Base-by-base conservation (phyloP, 2,797 vertebrate species). In the Poeciliopsis paucimaculata region DNA sequence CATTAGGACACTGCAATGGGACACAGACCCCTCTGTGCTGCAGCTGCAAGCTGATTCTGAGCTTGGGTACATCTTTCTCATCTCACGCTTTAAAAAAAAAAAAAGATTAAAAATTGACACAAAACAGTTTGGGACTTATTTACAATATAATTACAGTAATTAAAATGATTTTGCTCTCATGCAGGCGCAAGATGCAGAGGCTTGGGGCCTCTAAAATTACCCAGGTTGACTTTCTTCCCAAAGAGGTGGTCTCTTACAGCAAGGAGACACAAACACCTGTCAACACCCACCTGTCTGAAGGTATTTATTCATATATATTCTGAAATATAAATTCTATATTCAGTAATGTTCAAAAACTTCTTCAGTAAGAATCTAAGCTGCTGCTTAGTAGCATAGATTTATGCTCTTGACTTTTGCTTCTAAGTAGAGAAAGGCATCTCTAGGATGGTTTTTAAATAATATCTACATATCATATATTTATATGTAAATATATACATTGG, bases 21-120 rank as follows among this genome's bases (percentile, higher is more conserved):
- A 99, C 96, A 98, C 98, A 95, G 98, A 99, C 96, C 98, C 98
- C 90, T 98, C 97, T 95, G 98, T 99, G 94, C 96, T 99, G 87
- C 98, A 99, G 96, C 97, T 99, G 94, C 98, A 99, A 94, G 97
- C 97, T 89, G 98, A 99, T 95, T 97, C 98, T 91, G 98, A 99
- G 95, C 96, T 98, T 90, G 97, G 98, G 98, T 99, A 98, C 93
- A 94, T 94, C 26, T 64, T 66, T 26, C 18, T 9, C 34, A 13
- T 68, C 13, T 70, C 39, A 43, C 11, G 6, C 39, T n/a, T n/a
- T 68, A 2, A 13, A 41, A 41, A 23, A 68, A n/a, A 20, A 12
- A 20, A 39, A 3, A 4, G 36, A 43, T 43, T 70, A 23, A 1
- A 53, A 53, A 73, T 10, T 0, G 11, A 75, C 72, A 49, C 12